phyloP scores from a whole-genome alignment of 2,797 vertebrate genomes.

The Pantherophis alleghaniensis region DNA sequence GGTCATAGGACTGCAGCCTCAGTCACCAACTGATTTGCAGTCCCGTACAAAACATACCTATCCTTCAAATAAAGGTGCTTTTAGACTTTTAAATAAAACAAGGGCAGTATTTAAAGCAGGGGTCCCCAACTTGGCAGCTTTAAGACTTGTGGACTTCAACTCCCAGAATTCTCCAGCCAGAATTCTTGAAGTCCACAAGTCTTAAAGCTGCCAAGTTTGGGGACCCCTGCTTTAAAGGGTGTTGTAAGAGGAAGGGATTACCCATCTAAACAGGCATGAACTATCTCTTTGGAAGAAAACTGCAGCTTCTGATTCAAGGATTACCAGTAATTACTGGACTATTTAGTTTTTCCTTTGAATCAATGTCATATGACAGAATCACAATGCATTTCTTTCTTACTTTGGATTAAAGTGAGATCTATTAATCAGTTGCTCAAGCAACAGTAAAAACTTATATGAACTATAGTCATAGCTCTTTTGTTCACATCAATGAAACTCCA shows the following conservation, averaged over 20 bases:
- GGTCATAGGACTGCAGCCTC: not conserved
- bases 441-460: not conserved
- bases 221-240: not conserved
- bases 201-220: no score
- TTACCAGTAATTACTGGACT: not conserved
- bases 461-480: slow-evolving; percentile 39
- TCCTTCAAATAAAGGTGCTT: not conserved
- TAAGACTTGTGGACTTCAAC: no score
- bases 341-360: slow-evolving; percentile 33
- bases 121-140: no score
- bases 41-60: not conserved
- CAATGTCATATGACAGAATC: slow-evolving; percentile 45
- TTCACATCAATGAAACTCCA: slow-evolving; percentile 4
- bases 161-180: no score
- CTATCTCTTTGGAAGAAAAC: not conserved
- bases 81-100: not conserved
- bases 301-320: not conserved
- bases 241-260: not conserved
- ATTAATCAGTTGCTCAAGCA: not conserved
- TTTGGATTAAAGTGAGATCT: not conserved
- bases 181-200: no score
- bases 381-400: slow-evolving; percentile 3
- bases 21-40: not conserved
- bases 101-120: not conserved
- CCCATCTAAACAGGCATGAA: no score